Conservation (phyloP, 2,113 vertebrate genomes). For the Nasalis larvatus region DNA sequence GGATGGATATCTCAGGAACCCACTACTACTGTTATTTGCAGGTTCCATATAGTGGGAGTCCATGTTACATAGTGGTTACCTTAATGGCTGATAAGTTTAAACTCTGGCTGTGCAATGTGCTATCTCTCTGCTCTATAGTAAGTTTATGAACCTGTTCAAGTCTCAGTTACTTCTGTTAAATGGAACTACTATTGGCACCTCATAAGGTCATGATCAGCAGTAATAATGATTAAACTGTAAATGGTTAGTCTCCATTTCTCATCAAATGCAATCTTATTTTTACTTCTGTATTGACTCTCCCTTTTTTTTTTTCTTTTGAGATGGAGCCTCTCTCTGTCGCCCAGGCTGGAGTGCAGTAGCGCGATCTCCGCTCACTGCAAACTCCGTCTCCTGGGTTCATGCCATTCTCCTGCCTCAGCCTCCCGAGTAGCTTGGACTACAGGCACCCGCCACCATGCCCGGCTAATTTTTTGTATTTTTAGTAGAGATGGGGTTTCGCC, state of each 20-base stretch:
- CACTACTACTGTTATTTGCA: background rate
- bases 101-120: background rate
- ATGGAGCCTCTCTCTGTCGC: too few species aligned
- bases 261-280: constrained; percentile 34
- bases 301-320: too few species aligned
- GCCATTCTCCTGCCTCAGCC: too few species aligned
- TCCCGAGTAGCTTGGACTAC: too few species aligned
- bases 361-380: too few species aligned
- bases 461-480: too few species aligned
- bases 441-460: too few species aligned
- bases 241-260: background rate
- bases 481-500: too few species aligned
- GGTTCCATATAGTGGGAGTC: background rate
- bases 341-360: too few species aligned
- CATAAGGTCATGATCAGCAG: background rate
- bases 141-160: background rate
- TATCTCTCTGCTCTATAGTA: background rate
- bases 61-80: background rate
- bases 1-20: background rate
- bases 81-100: background rate
- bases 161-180: constrained; percentile 21
- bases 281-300: background rate
- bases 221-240: background rate
- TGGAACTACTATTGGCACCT: background rate
- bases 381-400: too few species aligned